These are phyloP conservation scores for Caenorhabditis sp. DNA, from an alignment of 2,888 invertebrate species.

Conservation along the genomic window DNA sequence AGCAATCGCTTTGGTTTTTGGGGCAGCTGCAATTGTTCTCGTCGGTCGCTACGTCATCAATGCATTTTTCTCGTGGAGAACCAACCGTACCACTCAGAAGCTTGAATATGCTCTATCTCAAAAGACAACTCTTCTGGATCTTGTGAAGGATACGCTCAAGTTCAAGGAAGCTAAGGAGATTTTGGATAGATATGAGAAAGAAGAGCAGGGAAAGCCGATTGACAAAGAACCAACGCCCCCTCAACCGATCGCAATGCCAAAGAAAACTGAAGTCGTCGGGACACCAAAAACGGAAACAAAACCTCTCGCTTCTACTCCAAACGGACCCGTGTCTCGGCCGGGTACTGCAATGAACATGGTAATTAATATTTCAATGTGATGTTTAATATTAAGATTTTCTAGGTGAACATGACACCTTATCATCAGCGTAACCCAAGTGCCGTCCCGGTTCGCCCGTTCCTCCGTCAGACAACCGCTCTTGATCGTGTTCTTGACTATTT, in stretches of 20 bases:
- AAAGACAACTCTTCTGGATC: conserved; percentile 89
- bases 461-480: conserved; percentile 87
- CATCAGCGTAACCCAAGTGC: conserved; percentile 38
- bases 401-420: conserved; percentile 44
- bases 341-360: conserved; percentile 22
- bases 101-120: conserved; percentile 65
- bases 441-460: conserved; percentile 50
- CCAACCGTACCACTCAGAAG: conserved; percentile 49
- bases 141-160: conserved; percentile 97
- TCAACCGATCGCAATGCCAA: background rate
- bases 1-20: conserved; percentile 33
- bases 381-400: background rate
- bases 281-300: conserved; percentile 29
- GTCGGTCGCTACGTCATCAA: conserved; percentile 53
- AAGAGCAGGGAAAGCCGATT: conserved; percentile 7
- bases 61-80: conserved; percentile 53
- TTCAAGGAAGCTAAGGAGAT: conserved; percentile 95
- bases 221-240: background rate
- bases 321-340: background rate
- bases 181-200: conserved; percentile 90
- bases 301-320: conserved; percentile 9
- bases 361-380: background rate
- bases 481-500: conserved; percentile 95
- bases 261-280: conserved; percentile 1
- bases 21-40: conserved; percentile 32